These are phyloP conservation scores for Drosophila macrospina DNA, from an alignment of 2,888 invertebrate species.

Conservation along the genomic window DNA sequence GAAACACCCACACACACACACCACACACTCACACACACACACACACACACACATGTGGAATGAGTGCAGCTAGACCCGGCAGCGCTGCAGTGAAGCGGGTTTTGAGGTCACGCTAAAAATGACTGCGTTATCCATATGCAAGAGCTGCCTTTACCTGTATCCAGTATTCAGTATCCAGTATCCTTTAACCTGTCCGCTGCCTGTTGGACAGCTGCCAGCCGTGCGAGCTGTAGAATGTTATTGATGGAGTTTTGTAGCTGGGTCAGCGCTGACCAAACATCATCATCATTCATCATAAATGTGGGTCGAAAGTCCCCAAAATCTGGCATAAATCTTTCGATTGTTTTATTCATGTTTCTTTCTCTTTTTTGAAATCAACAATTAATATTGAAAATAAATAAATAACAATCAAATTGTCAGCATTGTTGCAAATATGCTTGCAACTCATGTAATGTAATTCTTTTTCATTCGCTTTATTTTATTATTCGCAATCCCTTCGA, in stretches of 20 bases:
- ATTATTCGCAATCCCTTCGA: slow-evolving; percentile 1
- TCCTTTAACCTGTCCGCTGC: slow-evolving; percentile 11
- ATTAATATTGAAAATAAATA: slow-evolving; percentile 39
- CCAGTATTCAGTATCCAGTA: slow-evolving; percentile 20
- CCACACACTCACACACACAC: too few relatives aligned
- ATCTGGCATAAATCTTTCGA: slow-evolving; percentile 28
- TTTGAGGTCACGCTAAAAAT: slow-evolving; percentile 44
- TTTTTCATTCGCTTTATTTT: neutral
- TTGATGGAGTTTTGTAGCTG: slow-evolving; percentile 47
- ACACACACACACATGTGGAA: slow-evolving; percentile 2
- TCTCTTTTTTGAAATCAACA: slow-evolving; percentile 9
- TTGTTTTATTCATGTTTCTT: slow-evolving; percentile 6
- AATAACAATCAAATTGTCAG: slow-evolving; percentile 58
- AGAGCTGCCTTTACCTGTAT: slow-evolving; percentile 9
- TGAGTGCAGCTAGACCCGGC: slow-evolving; percentile 9
- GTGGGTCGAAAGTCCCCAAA: too few relatives aligned
- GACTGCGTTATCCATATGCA: slow-evolving; percentile 47
- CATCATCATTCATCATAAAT: slow-evolving; percentile 56
- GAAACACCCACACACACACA: slow-evolving; percentile 6
- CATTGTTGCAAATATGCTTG: slow-evolving; percentile 17
- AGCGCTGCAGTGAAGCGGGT: slow-evolving; percentile 2
- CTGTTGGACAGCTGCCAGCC: slow-evolving; percentile 17
- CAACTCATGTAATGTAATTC: too few relatives aligned
- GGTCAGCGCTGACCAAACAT: slow-evolving; percentile 42
- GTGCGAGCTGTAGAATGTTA: slow-evolving; percentile 27